A percentile compares a stretch with the other conserved stretches of the same genome.
Evolutionary conservation across 2,113 vertebrate species (phyloP).

Genomic region (Salvelinus alpinus): DNA sequence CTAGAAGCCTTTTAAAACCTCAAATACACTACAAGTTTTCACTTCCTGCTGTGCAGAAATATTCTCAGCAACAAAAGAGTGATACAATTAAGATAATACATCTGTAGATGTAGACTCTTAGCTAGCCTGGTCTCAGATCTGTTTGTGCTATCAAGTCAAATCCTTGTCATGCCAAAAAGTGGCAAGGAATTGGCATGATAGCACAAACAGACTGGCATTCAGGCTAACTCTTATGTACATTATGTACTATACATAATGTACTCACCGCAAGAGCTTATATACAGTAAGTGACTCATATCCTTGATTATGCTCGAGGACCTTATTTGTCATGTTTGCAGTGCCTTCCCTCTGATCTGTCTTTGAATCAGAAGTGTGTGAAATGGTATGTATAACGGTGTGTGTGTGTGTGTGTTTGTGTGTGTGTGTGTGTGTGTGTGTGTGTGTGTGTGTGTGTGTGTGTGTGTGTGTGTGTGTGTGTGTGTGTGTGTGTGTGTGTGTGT

Average conservation of each 20-base stretch:
- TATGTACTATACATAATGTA: not conserved
- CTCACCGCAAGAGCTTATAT: not conserved
- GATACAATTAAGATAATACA: not conserved
- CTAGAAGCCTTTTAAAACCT: too few species aligned
- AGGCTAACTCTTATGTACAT: not conserved
- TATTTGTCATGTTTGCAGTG: not conserved
- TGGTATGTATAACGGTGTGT: slow-evolving; percentile 3
- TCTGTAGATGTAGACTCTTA: too few species aligned
- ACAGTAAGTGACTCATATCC: not conserved
- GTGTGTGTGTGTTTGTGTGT: slow-evolving; percentile 21
- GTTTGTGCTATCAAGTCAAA: too few species aligned
- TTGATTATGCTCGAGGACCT: not conserved
- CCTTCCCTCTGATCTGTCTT: not conserved
- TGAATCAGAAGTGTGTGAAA: not conserved
- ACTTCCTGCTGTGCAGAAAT: too few species aligned
- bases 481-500: slow-evolving; percentile 28
- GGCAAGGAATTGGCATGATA: too few species aligned
- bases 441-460: slow-evolving; percentile 23
- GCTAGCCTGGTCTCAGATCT: too few species aligned
- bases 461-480: slow-evolving; percentile 29
- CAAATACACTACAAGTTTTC: too few species aligned
- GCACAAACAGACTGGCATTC: too few species aligned
- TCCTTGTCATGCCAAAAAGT: too few species aligned
- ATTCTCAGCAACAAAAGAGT: not conserved
- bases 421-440: slow-evolving; percentile 22